phyloP scores from a whole-genome alignment of 1,140 invertebrate species.

The Leptinotarsa defecta region DNA sequence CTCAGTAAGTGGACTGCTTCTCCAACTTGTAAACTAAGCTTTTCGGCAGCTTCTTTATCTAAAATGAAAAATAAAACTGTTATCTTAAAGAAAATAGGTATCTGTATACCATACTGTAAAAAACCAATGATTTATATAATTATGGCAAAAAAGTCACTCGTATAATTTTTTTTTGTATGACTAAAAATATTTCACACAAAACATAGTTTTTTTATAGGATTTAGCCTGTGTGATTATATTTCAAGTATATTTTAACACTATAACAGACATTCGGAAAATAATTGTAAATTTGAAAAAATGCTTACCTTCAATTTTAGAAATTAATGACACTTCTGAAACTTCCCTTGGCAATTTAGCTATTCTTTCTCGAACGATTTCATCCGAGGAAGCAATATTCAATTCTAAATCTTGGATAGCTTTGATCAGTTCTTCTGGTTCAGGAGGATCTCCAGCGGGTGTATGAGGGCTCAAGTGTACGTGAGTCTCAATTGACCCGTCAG shows the following conservation, averaged over 20 bases:
- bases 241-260: no score
- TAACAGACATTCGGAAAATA: no score
- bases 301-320: constrained; percentile 80
- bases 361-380: constrained; percentile 88
- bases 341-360: constrained; percentile 92
- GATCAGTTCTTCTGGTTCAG: constrained; percentile 86
- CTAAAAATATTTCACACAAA: no score
- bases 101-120: no score
- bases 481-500: constrained; percentile 72
- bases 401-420: constrained; percentile 85
- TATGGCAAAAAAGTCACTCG: no score
- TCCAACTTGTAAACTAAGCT: constrained; percentile 77
- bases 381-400: constrained; percentile 82
- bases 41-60: constrained; percentile 75
- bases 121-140: no score
- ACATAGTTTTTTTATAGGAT: no score
- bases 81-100: no score
- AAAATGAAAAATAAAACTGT: constrained; percentile 34
- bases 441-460: constrained; percentile 77
- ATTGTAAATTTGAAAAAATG: neutral
- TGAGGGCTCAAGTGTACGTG: constrained; percentile 77
- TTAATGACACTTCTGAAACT: constrained; percentile 87
- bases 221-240: no score
- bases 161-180: no score
- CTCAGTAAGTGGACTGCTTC: constrained; percentile 83